These are phyloP conservation scores for Muscicapa striata DNA, from an alignment of 2,797 vertebrate species.

Conservation along the genomic window DNA sequence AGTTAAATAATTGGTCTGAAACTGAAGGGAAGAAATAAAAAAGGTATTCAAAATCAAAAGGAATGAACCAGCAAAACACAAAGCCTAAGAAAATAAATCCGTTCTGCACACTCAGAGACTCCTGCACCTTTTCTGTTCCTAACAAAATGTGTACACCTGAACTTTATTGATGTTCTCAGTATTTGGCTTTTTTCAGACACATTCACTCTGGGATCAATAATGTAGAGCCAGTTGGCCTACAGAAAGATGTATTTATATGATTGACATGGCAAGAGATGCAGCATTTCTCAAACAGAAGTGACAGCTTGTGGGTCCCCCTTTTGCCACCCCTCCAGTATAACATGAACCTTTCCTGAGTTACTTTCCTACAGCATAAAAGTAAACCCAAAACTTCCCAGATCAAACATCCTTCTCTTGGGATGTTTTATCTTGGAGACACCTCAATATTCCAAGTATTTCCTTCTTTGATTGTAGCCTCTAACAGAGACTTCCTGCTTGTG, in stretches of 20 bases:
- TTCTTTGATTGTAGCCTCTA: neutral
- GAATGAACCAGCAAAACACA: neutral
- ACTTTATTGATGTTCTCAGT: neutral
- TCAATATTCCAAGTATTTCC: neutral
- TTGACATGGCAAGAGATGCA: neutral
- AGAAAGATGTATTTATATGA: neutral
- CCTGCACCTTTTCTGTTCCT: neutral
- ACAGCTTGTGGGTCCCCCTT: neutral
- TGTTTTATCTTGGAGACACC: neutral
- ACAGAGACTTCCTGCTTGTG: neutral
- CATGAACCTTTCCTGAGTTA: neutral
- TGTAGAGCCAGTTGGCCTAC: neutral
- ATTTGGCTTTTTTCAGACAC: neutral
- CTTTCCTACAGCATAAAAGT: neutral
- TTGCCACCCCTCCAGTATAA: neutral
- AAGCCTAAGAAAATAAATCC: neutral
- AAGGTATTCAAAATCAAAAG: neutral
- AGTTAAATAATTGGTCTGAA: neutral
- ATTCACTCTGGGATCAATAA: neutral
- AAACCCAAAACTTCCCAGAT: neutral
- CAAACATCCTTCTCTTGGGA: neutral
- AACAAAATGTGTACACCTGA: neutral
- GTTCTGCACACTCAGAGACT: neutral
- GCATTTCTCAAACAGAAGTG: neutral
- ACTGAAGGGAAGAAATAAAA: neutral